Evolutionary conservation across 2,797 vertebrate genomes (phyloP).

Genomic region (Sebastes dallii): DNA sequence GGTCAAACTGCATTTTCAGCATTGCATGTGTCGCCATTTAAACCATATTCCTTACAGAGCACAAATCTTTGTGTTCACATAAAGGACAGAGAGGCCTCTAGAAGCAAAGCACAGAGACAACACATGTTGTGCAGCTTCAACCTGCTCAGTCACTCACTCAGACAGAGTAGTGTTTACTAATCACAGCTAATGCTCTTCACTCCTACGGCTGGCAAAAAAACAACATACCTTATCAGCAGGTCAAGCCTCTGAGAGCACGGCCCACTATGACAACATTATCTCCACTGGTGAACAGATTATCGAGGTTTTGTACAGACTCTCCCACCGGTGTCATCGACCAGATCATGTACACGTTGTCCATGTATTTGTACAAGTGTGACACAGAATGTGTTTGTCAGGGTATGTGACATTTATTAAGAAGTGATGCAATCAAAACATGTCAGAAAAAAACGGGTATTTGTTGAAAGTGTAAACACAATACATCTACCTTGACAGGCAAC

Average conservation of each 20-base stretch:
- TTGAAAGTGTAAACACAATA: neutral
- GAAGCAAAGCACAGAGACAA: conserved; percentile 46
- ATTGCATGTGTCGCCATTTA: conserved; percentile 56
- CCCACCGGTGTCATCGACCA: neutral
- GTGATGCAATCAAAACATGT: neutral
- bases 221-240: conserved; percentile 52
- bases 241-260: conserved; percentile 29
- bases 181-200: conserved; percentile 50
- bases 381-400: neutral
- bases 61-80: conserved; percentile 76
- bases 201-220: conserved; percentile 26
- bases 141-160: conserved; percentile 51
- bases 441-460: neutral
- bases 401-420: conserved; percentile 15
- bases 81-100: conserved; percentile 64
- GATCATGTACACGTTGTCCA: neutral
- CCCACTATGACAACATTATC: conserved; percentile 47
- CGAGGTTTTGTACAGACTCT: conserved; percentile 14
- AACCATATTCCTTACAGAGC: conserved; percentile 50
- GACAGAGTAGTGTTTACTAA: conserved; percentile 47
- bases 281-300: conserved; percentile 13
- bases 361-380: neutral
- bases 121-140: conserved; percentile 59
- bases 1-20: conserved; percentile 68
- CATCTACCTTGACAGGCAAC: neutral